These are phyloP conservation scores for Takifugu bimaculatus DNA, from an alignment of 2,113 vertebrate species.

Conservation along the genomic window DNA sequence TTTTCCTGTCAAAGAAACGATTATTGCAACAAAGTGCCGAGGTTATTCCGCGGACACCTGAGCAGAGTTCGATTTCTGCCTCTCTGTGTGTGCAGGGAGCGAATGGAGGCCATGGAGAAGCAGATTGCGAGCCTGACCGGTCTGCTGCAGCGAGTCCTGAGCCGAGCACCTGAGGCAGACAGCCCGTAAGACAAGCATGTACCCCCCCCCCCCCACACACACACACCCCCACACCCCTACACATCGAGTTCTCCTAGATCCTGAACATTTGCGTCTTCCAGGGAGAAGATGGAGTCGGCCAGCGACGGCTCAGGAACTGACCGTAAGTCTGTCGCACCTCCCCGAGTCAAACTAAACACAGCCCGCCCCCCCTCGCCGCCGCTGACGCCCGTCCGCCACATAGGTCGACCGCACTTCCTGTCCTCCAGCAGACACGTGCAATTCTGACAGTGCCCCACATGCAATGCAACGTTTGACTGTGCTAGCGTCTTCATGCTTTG, in stretches of 20 bases:
- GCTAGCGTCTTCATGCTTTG: conserved; percentile 42
- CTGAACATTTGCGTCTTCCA: conserved; percentile 64
- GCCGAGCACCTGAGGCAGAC: conserved; percentile 84
- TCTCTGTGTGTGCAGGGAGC: conserved; percentile 75
- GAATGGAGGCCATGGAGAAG: conserved; percentile 99
- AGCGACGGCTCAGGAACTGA: conserved; percentile 85
- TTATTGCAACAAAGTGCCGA: not conserved
- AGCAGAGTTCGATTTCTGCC: conserved; percentile 11
- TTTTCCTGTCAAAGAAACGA: not conserved
- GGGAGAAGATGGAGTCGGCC: conserved; percentile 89
- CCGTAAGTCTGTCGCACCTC: conserved; percentile 63
- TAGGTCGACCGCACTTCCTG: conserved; percentile 29
- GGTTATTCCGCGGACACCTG: not conserved
- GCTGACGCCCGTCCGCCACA: conserved; percentile 31
- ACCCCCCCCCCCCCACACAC: conserved; percentile 19
- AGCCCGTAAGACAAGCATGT: conserved; percentile 78
- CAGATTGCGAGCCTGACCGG: conserved; percentile 97
- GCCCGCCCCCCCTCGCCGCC: no score
- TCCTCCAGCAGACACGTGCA: conserved; percentile 20
- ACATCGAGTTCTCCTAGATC: conserved; percentile 26
- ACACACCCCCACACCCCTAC: conserved; percentile 5
- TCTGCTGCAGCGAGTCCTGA: conserved; percentile 92
- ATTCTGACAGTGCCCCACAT: conserved; percentile 31
- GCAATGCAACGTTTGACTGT: conserved; percentile 43
- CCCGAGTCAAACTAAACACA: not conserved